Evolutionary conservation across 1,140 invertebrate genomes (phyloP).

Genomic region (Nylanderia fulva): DNA sequence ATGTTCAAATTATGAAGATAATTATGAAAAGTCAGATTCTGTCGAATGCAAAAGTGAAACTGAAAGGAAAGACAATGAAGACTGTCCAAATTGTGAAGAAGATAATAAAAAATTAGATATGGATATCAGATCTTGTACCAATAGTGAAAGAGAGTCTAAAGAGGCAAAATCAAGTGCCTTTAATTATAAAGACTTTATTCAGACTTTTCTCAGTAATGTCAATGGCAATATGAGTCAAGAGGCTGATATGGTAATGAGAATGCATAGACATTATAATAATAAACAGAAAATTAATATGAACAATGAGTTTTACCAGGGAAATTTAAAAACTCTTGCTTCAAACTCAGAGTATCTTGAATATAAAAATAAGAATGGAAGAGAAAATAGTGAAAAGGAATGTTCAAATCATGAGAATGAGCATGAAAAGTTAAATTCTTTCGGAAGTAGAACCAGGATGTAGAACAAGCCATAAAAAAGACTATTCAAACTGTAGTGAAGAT

Average conservation of each 20-base stretch:
- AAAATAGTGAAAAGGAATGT: slow-evolving; percentile 19
- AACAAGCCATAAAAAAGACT: slow-evolving; percentile 24
- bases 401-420: not conserved
- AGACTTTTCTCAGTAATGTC: slow-evolving; percentile 73
- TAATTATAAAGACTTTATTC: slow-evolving; percentile 76
- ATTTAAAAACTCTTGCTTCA: slow-evolving; percentile 48
- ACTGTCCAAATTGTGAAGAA: not conserved
- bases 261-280: slow-evolving; percentile 69
- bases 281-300: slow-evolving; percentile 52
- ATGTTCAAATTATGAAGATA: not conserved
- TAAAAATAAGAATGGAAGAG: slow-evolving; percentile 41
- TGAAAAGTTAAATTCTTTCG: not conserved
- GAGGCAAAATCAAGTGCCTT: slow-evolving; percentile 68
- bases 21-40: not conserved
- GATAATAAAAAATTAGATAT: slow-evolving; percentile 31
- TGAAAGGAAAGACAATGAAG: slow-evolving; percentile 37
- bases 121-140: slow-evolving; percentile 77
- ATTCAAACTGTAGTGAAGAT: not conserved
- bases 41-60: slow-evolving; percentile 24
- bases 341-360: slow-evolving; percentile 22
- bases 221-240: slow-evolving; percentile 63
- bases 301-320: slow-evolving; percentile 62
- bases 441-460: slow-evolving; percentile 38
- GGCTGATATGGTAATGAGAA: slow-evolving; percentile 58
- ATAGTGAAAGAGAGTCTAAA: slow-evolving; percentile 76